Evolutionary conservation across 2,888 invertebrate genomes (phyloP), one percentile per base, ranked within the genome.

Genomic region (Carcina quercana): DNA sequence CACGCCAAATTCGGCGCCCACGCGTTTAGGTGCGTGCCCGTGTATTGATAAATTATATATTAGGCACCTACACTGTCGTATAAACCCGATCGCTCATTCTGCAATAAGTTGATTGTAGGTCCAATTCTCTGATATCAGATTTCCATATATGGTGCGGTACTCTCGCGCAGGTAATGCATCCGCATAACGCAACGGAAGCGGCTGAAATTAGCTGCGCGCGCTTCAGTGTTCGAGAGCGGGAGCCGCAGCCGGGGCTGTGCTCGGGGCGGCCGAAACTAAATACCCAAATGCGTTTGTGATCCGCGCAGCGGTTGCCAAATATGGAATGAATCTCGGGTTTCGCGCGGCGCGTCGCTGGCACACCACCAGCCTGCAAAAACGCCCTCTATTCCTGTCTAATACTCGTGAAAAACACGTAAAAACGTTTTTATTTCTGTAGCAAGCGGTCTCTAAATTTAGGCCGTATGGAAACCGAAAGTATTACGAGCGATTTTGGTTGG

Each of bases 391-490:
- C 75, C 70, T 67, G 75, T 67, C 76, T 76, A 73, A 60, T 57
- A 38, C 53, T 52, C 59, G 57, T 49, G 60, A 61, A 73, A 79
- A 80, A 78, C 76, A 74, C 75, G 76, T 80, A 82, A 80, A 79
- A 79, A 75, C 71, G 60, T 64, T 76, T 79, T 80, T 82, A 82
- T 82, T 83, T 83, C 70, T 67, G 78, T 71, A 68, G 70, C 68
- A 60, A 74, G 73, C 78, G 70, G 68, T 72, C 74, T 76, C 82
- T 83, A 83, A 80, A 74, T 75, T 79, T 83, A 82, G 82, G 79
- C 69, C 74, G 79, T 74, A 79, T 74, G 75, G 68, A 73, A 78
- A 74, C 72, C 61, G 76, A 78, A 82, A 82, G 78, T 79, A 68
- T 78, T 78, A 73, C 74, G 72, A 68, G 79, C 55, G 76, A 73